Base-by-base conservation (phyloP, 2,797 vertebrate species). In the Salarias fasciatus region DNA sequence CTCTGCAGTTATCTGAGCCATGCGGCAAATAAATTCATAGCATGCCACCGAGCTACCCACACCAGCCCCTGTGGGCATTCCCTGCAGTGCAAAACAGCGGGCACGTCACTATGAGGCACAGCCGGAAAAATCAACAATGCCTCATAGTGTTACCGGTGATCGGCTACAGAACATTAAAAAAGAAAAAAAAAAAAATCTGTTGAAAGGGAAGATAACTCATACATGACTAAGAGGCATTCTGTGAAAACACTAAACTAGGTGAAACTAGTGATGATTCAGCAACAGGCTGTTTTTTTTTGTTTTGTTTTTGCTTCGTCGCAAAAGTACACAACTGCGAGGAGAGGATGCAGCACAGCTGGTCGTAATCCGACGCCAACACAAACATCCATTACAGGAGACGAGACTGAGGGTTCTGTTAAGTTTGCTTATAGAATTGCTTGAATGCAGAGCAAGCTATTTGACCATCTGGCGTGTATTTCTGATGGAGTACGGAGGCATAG, bases 11-110 rank as follows among this genome's bases (percentile, higher is more conserved):
- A 86, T 89, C 62, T 33, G 40, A 89, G 67, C 67, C 75, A 84
- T 77, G 85, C 74, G 13, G 77, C 63, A 73, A 77, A 83, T 68
- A 85, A 73, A 93, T 92, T 90, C 89, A 63, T 80, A 66, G 74
- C 88, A 88, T 91, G 77, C 85, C 80, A 74, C 75, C 11, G 54
- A 84, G 75, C 83, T 83, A 67, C 89, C 91, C 79, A 88, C 90
- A 50, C 35, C 64, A 63, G 63, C 66, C 70, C 78, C 60, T 13
- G 73, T 68, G 77, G 83, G 84, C 83, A 90, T 89, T 90, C 86
- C 87, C 86, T 66, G 54, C 77, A 70, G 86, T 70, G 63, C 72
- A 78, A 44, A 75, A 53, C 74, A 77, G 67, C 66, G 73, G 72
- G 56, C 74, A 73, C 40, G 53, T 74, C 62, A 61, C 63, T 46